phyloP scores from a whole-genome alignment of 2,113 vertebrate genomes.

The Stegastes partitus region DNA sequence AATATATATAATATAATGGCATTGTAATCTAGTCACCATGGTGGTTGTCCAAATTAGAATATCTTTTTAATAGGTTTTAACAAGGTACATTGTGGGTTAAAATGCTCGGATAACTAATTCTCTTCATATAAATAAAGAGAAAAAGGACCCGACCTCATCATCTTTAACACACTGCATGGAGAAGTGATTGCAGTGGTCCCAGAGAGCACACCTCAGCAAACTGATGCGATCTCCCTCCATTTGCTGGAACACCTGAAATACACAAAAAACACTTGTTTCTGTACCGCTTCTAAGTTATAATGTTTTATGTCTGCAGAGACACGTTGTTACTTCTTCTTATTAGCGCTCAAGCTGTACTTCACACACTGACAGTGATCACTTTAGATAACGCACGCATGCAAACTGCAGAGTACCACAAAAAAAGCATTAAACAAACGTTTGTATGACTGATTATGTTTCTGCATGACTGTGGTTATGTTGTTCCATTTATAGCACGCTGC shows the following conservation, averaged over 20 bases:
- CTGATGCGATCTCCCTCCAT: slow-evolving; percentile 92
- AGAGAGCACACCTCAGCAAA: slow-evolving; percentile 90
- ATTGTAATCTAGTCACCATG: no score
- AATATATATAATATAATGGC: no score
- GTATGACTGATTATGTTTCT: neutral
- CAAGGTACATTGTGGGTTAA: neutral
- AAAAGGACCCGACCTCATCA: slow-evolving; percentile 86
- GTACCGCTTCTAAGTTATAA: neutral
- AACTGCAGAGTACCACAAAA: neutral
- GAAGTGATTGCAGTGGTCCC: slow-evolving; percentile 96
- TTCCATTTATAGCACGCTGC: slow-evolving; percentile 7
- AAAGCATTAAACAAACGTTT: neutral
- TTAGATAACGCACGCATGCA: no score
- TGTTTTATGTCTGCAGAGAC: neutral
- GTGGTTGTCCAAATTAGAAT: no score
- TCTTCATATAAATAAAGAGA: neutral
- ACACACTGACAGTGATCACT: neutral
- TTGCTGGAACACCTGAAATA: slow-evolving; percentile 91
- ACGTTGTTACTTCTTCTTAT: neutral
- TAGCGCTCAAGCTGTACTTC: neutral
- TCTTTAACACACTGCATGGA: slow-evolving; percentile 94
- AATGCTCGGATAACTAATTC: neutral
- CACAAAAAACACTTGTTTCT: neutral
- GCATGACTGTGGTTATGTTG: neutral
- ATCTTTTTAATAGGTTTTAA: no score